Conservation (phyloP, 2,888 invertebrate genomes). For the Fragum sueziense region DNA sequence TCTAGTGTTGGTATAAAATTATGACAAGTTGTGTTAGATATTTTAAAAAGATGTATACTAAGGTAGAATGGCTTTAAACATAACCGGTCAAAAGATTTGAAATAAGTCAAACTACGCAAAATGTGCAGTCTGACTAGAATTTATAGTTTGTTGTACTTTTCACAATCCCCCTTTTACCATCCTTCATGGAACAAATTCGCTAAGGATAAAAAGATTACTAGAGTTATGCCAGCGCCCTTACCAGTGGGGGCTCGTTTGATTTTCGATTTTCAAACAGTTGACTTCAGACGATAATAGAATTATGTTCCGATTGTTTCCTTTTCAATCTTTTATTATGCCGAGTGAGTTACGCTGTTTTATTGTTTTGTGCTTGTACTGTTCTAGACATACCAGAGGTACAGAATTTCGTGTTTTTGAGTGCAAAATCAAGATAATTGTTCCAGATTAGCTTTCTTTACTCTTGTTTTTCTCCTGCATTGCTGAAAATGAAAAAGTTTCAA, state of each 20-base stretch:
- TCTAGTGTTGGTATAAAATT: no score
- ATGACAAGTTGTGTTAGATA: no score
- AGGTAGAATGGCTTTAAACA: no score
- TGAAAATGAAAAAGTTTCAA: no score
- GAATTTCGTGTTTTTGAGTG: neutral
- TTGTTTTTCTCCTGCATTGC: no score
- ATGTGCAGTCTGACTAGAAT: no score
- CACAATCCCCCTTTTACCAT: no score
- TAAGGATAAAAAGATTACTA: neutral
- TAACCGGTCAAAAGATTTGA: no score
- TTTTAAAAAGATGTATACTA: no score
- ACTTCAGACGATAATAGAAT: neutral
- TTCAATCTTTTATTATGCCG: neutral
- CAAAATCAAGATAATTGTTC: neutral
- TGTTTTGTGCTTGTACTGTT: neutral
- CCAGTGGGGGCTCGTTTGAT: neutral
- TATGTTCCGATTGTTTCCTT: slow-evolving; percentile 11
- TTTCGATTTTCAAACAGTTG: neutral
- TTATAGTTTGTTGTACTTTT: no score
- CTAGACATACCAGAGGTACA: neutral
- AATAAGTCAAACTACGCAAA: no score
- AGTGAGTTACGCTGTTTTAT: neutral
- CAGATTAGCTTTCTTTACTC: no score
- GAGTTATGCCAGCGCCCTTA: neutral
- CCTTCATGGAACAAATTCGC: neutral